Evolutionary conservation across 2,888 invertebrate species (phyloP).

Genomic region (Metopia argyrocephala): DNA sequence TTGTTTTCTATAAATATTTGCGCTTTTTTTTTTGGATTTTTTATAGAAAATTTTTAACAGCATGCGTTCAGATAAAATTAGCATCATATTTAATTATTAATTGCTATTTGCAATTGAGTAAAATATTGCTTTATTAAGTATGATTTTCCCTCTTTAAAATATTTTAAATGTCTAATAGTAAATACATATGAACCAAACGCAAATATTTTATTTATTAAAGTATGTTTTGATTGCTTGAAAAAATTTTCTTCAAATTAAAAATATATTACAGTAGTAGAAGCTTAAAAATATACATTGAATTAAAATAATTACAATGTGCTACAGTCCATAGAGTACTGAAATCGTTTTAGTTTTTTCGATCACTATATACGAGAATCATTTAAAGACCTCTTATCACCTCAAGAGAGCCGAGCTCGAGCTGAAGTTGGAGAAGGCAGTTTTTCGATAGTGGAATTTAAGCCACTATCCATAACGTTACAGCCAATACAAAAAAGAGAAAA

Average conservation of each 20-base stretch:
- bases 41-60: slow-evolving; percentile 18
- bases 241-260: too few species aligned
- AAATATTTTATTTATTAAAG: neutral
- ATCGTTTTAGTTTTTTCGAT: too few species aligned
- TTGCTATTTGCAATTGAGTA: slow-evolving; percentile 64
- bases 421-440: slow-evolving; percentile 82
- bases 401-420: slow-evolving; percentile 83
- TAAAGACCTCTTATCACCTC: slow-evolving; percentile 86
- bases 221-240: neutral
- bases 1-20: slow-evolving; percentile 24
- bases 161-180: slow-evolving; percentile 4
- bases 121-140: slow-evolving; percentile 63
- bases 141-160: slow-evolving; percentile 34
- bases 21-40: neutral
- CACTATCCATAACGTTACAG: slow-evolving; percentile 64
- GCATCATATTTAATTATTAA: slow-evolving; percentile 66
- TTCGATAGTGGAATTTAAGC: slow-evolving; percentile 67
- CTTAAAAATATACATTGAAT: too few species aligned
- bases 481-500: slow-evolving; percentile 78
- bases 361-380: slow-evolving; percentile 87
- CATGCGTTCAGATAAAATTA: slow-evolving; percentile 61
- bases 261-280: too few species aligned
- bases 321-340: too few species aligned
- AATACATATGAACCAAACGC: slow-evolving; percentile 20
- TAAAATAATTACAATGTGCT: too few species aligned